These are phyloP conservation scores for Stictocephala bisonia DNA, from an alignment of 2,888 invertebrate species.

Conservation along the genomic window DNA sequence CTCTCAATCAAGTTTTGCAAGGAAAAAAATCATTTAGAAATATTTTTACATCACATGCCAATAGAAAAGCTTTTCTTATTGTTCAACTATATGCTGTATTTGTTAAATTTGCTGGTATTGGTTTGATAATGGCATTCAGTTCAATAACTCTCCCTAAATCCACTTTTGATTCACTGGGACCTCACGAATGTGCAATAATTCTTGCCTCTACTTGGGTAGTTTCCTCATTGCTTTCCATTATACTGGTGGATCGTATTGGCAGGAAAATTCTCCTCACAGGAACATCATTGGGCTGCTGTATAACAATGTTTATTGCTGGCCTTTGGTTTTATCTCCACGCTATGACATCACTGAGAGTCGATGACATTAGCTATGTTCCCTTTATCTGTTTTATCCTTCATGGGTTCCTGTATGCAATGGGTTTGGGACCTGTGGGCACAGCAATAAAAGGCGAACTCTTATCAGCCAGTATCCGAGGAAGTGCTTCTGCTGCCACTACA, in stretches of 20 bases:
- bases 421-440: constrained; percentile 72
- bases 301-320: constrained; percentile 50
- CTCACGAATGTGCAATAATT: constrained; percentile 71
- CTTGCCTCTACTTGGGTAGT: constrained; percentile 71
- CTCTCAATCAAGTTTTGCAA: constrained; percentile 64
- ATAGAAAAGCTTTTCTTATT: constrained; percentile 73
- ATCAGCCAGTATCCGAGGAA: constrained; percentile 72
- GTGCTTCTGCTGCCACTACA: constrained; percentile 70
- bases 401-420: constrained; percentile 70
- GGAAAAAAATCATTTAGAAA: constrained; percentile 68
- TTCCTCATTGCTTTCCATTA: constrained; percentile 69
- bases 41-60: constrained; percentile 68
- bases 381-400: constrained; percentile 70
- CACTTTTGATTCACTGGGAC: constrained; percentile 65
- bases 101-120: constrained; percentile 74
- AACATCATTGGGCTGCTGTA: constrained; percentile 63
- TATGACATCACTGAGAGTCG: constrained; percentile 47
- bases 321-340: constrained; percentile 52
- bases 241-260: constrained; percentile 74
- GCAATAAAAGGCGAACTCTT: constrained; percentile 74
- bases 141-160: constrained; percentile 71
- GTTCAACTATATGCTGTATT: constrained; percentile 69
- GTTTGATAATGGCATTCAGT: constrained; percentile 73
- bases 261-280: constrained; percentile 72
- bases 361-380: constrained; percentile 50